These are phyloP conservation scores for Drosophila anceps DNA, from an alignment of 2,888 invertebrate species.

Conservation along the genomic window DNA sequence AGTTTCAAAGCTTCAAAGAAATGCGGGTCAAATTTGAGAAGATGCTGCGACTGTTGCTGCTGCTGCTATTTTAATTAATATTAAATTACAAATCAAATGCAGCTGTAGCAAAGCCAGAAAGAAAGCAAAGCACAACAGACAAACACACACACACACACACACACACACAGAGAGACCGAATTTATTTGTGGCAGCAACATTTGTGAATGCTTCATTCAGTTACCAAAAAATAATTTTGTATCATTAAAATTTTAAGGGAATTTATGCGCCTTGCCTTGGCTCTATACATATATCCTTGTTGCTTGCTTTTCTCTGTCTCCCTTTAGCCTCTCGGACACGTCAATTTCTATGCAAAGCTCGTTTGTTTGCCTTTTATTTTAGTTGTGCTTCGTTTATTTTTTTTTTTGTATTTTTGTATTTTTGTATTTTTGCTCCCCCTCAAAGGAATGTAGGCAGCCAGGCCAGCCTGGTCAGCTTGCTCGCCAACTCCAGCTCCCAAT, in stretches of 20 bases:
- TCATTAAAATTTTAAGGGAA: slow-evolving; percentile 74
- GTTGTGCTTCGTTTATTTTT: slow-evolving; percentile 6
- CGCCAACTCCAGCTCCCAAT: not conserved
- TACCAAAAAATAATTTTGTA: slow-evolving; percentile 62
- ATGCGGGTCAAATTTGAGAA: slow-evolving; percentile 18
- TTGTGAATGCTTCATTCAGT: slow-evolving; percentile 38
- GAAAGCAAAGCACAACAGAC: slow-evolving; percentile 3
- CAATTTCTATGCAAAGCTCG: slow-evolving; percentile 65
- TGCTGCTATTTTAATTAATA: slow-evolving; percentile 70
- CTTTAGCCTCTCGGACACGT: slow-evolving; percentile 48
- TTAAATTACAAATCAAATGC: slow-evolving; percentile 72
- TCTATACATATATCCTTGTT: not conserved
- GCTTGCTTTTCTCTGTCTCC: not conserved
- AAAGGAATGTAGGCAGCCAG: slow-evolving; percentile 6
- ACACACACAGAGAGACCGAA: slow-evolving; percentile 18
- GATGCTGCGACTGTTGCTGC: slow-evolving; percentile 13
- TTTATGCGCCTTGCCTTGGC: slow-evolving; percentile 47
- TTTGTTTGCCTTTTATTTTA: slow-evolving; percentile 56
- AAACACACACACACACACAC: slow-evolving; percentile 14
- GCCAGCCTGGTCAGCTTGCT: slow-evolving; percentile 9
- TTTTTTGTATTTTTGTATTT: not conserved
- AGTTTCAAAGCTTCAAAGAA: not conserved
- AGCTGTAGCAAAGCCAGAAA: slow-evolving; percentile 23
- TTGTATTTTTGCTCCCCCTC: not conserved
- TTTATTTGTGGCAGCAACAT: slow-evolving; percentile 45